These are phyloP conservation scores for Notamacropus eugenii DNA, from an alignment of 2,797 vertebrate genomes.

Conservation along the genomic window DNA sequence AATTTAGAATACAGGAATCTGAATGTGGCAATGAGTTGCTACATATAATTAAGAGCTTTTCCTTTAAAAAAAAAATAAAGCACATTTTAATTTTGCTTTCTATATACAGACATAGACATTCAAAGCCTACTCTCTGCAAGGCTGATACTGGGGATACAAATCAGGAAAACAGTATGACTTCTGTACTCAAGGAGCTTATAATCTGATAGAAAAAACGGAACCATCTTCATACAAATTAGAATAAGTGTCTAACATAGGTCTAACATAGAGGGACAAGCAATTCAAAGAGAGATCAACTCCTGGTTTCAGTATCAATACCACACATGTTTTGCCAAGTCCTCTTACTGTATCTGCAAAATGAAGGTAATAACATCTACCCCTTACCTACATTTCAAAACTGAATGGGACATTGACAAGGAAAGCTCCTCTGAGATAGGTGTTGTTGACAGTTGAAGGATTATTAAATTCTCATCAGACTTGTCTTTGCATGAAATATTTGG, in stretches of 20 bases:
- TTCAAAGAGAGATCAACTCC: background rate
- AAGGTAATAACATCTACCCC: too few species aligned
- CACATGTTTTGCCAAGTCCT: background rate
- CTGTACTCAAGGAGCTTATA: background rate
- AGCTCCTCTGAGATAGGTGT: conserved; percentile 21
- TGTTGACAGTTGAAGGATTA: conserved; percentile 33
- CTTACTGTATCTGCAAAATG: background rate
- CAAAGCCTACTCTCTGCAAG: background rate
- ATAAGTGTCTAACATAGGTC: background rate
- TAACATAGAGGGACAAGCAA: background rate
- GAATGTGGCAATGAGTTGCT: background rate
- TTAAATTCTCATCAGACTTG: conserved; percentile 55
- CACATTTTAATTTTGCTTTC: background rate
- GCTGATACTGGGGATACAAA: background rate
- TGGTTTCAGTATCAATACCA: background rate
- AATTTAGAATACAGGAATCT: background rate
- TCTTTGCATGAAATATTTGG: conserved; percentile 63
- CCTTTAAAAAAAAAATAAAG: background rate
- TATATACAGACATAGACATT: background rate
- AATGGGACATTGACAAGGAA: background rate
- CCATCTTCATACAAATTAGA: background rate
- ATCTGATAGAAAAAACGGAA: background rate
- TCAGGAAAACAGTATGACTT: background rate
- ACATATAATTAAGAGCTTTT: background rate
- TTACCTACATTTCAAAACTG: background rate